A percentile compares a stretch with the other conserved stretches of the same genome.
Conservation (phyloP, 2,797 vertebrate genomes). For the Chiloscyllium punctatum region DNA sequence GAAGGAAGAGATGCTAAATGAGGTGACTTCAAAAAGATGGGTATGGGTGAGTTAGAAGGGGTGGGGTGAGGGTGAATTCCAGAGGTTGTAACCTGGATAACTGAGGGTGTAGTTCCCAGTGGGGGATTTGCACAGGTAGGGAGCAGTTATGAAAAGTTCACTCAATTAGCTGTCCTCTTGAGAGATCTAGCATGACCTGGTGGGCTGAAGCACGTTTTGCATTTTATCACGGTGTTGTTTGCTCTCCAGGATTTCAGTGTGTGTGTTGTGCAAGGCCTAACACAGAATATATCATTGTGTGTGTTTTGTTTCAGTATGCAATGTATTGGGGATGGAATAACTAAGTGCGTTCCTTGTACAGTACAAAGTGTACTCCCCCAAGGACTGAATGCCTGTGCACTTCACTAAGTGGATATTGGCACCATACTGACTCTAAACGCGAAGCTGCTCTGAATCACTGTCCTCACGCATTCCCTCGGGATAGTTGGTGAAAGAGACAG, state of each 20-base stretch:
- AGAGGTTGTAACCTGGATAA: not conserved
- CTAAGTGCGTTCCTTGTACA: not conserved
- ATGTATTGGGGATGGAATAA: not conserved
- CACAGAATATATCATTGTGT: not conserved
- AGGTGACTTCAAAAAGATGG: not conserved
- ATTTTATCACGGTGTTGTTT: not conserved
- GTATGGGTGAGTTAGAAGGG: not conserved
- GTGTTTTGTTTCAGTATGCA: not conserved
- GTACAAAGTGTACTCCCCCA: constrained; percentile 10
- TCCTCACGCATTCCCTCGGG: not conserved
- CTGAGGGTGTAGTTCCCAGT: not conserved
- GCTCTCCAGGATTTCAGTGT: not conserved
- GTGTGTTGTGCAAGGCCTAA: not conserved
- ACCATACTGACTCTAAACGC: not conserved
- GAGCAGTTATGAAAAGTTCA: no score
- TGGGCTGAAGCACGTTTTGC: not conserved
- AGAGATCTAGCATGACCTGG: not conserved
- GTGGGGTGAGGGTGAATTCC: not conserved
- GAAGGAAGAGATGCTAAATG: not conserved
- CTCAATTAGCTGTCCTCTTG: not conserved
- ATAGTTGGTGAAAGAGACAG: no score
- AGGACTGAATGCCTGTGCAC: not conserved
- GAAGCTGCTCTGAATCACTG: not conserved
- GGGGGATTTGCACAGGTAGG: not conserved
- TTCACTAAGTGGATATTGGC: not conserved